Evolutionary conservation across 1,140 invertebrate species (phyloP), one percentile per base, ranked within the genome.

Genomic region (Eueides isabella): DNA sequence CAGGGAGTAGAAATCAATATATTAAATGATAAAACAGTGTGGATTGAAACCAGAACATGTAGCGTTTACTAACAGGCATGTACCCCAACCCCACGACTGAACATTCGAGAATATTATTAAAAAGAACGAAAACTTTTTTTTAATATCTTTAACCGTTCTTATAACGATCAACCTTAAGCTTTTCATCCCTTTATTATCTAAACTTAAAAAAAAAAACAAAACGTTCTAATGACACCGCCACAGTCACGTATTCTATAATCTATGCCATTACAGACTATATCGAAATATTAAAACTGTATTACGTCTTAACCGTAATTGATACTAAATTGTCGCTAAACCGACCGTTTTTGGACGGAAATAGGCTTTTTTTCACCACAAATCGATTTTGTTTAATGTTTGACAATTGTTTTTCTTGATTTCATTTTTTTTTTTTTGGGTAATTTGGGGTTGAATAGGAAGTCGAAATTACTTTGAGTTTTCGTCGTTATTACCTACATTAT

Each of bases 231-330:
- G 76, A 85, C 69, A 69, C 78, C 64, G 83, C 84, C 78, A 85
- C 75, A 89, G 88, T 90, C 88, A 90, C 88, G 88, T 90, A 66
- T 33, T 64, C 78, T 77, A 81, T 87, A 87, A 88, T 89, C 73
- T 79, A 79, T 75, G 81, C 78, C 81, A 88, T 88, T 89, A 87
- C 67, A 41, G 66, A 62, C 72, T 74, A 75, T 76, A 76, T 76
- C 77, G 74, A 78, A 79, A 80, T 82, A 89, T 90, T 88, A 88
- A 90, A 89, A 85, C 85, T 83, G 81, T 87, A 89, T 88, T 90
- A 89, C 77, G 79, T 19, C 7, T 55, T 55, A 55, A 55, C 31
- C 76, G 74, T 83, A 88, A 88, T 87, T 74, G 81, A 74, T 75
- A 75, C 77, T 75, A 74, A 85, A 88, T 85, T 79, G 81, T 83